Evolutionary conservation across 2,113 vertebrate genomes (phyloP), one percentile per base, ranked within the genome.

Genomic region (Deroptyus accipitrinus): DNA sequence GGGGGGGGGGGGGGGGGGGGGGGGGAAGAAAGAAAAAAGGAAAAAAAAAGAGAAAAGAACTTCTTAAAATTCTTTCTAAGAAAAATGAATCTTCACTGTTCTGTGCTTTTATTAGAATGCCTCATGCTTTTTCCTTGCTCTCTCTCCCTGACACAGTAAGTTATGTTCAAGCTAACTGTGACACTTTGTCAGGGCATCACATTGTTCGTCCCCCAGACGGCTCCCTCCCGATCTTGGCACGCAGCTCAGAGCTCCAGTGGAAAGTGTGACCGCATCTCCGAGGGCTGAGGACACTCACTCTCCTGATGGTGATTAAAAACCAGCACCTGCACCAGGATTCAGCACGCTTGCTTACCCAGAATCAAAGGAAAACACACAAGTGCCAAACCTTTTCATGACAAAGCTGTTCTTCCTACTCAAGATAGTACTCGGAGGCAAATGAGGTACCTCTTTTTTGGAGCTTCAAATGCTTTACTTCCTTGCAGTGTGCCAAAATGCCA

Each of bases 61-160:
- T 97, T 97, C 92, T 97, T 96, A 97, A 97, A 96, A 97, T 92
- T 97, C 86, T 94, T 88, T 82, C 90, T 86, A 94, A 97, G 96
- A 96, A 97, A 89, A 94, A 75, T 39, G 74, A 83, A 95, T 97
- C 88, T 85, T 80, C 63, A 68, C 89, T 39, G 68, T 4, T 17
- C 92, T 19, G 4, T 92, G 94, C 93, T 96, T 97, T 98, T 96
- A 97, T 98, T 96, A 95, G 93, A 95, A 91, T 27, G 57, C 69
- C 67, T 92, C 20, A 8, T 11, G 30, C 90, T 94, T 89, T 96
- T 83, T 91, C 64, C 85, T 95, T 76, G 72, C 90, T 96, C 93
- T 91, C 25, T 87, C 24, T 94, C 88, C 93, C 92, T 79, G 78
- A 94, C 78, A 83, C 72, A 62, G 92, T 95, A 83, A 93, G 74